Conservation (phyloP, 2,797 vertebrate species). For the Sarcophilus harrisii region DNA sequence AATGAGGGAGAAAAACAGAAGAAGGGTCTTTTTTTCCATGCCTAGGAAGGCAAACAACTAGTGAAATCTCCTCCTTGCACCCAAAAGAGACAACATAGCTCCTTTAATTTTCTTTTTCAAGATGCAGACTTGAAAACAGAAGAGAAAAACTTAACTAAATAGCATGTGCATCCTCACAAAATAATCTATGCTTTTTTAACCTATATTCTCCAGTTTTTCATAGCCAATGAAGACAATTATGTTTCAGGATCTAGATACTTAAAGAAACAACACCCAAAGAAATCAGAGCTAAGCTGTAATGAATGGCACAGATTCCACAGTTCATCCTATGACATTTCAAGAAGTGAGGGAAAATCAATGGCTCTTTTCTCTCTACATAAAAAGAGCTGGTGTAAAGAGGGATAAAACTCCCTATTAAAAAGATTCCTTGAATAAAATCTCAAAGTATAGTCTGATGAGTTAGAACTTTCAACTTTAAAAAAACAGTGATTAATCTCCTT, state of each 20-base stretch:
- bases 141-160: conserved; percentile 2
- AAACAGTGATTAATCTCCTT: conserved; percentile 18
- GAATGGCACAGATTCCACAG: neutral
- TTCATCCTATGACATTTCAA: neutral
- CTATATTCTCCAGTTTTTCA: conserved; percentile 44
- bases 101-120: conserved; percentile 52
- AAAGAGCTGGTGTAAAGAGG: neutral
- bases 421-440: neutral
- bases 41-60: neutral
- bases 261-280: conserved; percentile 28
- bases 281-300: neutral
- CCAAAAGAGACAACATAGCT: conserved; percentile 21
- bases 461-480: neutral
- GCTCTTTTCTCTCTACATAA: conserved; percentile 9
- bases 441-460: conserved; percentile 8
- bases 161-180: conserved; percentile 5
- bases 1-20: neutral
- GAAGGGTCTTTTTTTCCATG: neutral
- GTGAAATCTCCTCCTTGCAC: neutral
- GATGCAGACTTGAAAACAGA: conserved; percentile 3
- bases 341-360: neutral
- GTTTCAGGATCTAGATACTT: conserved; percentile 18
- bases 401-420: neutral
- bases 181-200: conserved; percentile 7
- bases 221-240: neutral